Evolutionary conservation across 1,140 invertebrate species (phyloP).

Genomic region (Euura saliciscinereae): DNA sequence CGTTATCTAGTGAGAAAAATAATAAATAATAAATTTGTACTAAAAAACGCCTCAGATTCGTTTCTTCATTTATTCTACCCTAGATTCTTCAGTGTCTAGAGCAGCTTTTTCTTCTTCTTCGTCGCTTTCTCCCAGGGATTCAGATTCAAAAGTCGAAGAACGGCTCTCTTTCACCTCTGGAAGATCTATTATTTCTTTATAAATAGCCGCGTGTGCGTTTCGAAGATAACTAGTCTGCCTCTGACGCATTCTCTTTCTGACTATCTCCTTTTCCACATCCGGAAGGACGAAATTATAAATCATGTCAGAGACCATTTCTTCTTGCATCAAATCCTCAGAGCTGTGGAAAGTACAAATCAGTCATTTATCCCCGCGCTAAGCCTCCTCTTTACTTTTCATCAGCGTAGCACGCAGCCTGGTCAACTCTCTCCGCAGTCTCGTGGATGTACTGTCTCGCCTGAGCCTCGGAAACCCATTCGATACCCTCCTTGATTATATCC

Average conservation of each 20-base stretch:
- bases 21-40: too few relatives aligned
- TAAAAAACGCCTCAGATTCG: not conserved
- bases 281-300: slow-evolving; percentile 69
- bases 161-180: slow-evolving; percentile 2
- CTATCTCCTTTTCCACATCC: slow-evolving; percentile 59
- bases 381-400: slow-evolving; percentile 30
- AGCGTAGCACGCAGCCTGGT: slow-evolving; percentile 60
- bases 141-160: not conserved
- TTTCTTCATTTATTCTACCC: slow-evolving; percentile 8
- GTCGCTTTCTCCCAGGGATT: not conserved
- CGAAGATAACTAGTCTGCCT: slow-evolving; percentile 34
- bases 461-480: slow-evolving; percentile 64
- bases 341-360: slow-evolving; percentile 28
- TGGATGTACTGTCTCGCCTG: slow-evolving; percentile 63
- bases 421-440: slow-evolving; percentile 64
- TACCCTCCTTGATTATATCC: slow-evolving; percentile 66
- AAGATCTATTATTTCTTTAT: slow-evolving; percentile 32
- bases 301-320: slow-evolving; percentile 67
- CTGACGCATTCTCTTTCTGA: slow-evolving; percentile 43
- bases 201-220: slow-evolving; percentile 31
- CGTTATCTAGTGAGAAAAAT: too few relatives aligned
- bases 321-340: slow-evolving; percentile 55
- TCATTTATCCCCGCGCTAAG: slow-evolving; percentile 9
- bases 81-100: slow-evolving; percentile 17
- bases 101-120: not conserved